Evolutionary conservation across 2,888 invertebrate genomes (phyloP), one percentile per base, ranked within the genome.

Genomic region (Mesodorylaimus sp.): DNA sequence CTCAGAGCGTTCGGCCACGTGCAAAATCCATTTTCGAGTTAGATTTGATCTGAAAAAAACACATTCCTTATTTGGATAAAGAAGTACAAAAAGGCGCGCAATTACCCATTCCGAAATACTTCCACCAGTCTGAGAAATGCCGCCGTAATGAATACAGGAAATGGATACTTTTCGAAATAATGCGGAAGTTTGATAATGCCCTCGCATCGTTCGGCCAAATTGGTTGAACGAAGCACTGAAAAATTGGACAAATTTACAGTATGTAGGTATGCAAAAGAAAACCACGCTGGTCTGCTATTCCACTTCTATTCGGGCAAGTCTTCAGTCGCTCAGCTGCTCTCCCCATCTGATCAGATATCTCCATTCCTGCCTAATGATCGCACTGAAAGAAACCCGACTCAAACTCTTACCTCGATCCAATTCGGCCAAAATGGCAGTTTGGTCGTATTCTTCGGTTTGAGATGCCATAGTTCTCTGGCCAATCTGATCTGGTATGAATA

Each of bases 121-220:
- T 95, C 93, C 0, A 91, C 82, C 21, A 95, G 70, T 72, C 93
- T 91, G 23, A 95, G 69, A 57, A 93, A 80, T 0, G 93, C 89
- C 0, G 93, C 87, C 70, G 95, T 95, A 28, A 95, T 93, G 23
- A 95, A 73, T 62, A 93, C 89, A 0, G 95, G 95, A 70, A 93
- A 93, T 0, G 95, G 95, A 68, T 93, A 91, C 66, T 91, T 89
- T 65, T 91, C 89, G 69, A 95, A 91, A 0, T 95, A 73, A 29
- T 83, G 77, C 0, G 93, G 89, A 69, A 89, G 91, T 38, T 86
- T 78, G 0, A 93, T 89, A 58, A 95, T 89, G 0, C 93, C 87
- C 70, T 93, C 93, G 69, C 89, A 88, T 71, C 95, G 93, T 63
- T 93, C 89, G 13, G 93, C 93, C 42, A 85, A 80, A 72, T 83